Evolutionary conservation across 2,113 vertebrate species (phyloP).

Genomic region (Stigmatopora argus): DNA sequence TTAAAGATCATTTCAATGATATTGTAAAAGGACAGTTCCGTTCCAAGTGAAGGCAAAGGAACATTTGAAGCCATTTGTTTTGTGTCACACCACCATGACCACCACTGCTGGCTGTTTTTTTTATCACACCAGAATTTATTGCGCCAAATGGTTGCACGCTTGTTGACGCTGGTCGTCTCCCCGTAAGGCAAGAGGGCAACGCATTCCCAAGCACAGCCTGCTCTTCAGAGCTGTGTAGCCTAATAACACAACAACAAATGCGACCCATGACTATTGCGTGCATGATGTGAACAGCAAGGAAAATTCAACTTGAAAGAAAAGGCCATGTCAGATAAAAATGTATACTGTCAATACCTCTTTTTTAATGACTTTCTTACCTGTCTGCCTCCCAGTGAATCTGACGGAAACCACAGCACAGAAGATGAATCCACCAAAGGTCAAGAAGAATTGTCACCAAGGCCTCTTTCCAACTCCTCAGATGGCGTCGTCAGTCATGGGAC

Average conservation of each 20-base stretch:
- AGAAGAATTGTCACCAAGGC: constrained; percentile 90
- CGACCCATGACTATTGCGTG: constrained; percentile 6
- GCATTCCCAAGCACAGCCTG: constrained; percentile 38
- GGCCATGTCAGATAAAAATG: background rate
- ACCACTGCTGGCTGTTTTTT: constrained; percentile 29
- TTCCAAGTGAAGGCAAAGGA: constrained; percentile 11
- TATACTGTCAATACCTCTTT: background rate
- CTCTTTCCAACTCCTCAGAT: constrained; percentile 83
- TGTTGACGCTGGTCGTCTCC: constrained; percentile 51
- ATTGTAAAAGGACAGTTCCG: background rate
- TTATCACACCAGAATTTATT: constrained; percentile 67
- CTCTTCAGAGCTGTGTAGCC: constrained; percentile 41
- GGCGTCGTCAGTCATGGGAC: constrained; percentile 71
- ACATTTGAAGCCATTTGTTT: constrained; percentile 60
- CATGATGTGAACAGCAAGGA: constrained; percentile 15
- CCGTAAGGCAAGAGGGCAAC: constrained; percentile 46
- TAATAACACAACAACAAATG: constrained; percentile 38
- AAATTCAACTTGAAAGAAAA: background rate
- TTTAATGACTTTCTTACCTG: constrained; percentile 4
- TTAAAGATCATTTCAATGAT: background rate
- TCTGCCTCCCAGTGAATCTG: constrained; percentile 79
- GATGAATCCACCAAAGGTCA: constrained; percentile 97
- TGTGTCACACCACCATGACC: constrained; percentile 32
- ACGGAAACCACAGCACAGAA: constrained; percentile 98
- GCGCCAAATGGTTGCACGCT: constrained; percentile 68